Conservation (phyloP, 2,888 invertebrate species). For the Ormyrus rosae region DNA sequence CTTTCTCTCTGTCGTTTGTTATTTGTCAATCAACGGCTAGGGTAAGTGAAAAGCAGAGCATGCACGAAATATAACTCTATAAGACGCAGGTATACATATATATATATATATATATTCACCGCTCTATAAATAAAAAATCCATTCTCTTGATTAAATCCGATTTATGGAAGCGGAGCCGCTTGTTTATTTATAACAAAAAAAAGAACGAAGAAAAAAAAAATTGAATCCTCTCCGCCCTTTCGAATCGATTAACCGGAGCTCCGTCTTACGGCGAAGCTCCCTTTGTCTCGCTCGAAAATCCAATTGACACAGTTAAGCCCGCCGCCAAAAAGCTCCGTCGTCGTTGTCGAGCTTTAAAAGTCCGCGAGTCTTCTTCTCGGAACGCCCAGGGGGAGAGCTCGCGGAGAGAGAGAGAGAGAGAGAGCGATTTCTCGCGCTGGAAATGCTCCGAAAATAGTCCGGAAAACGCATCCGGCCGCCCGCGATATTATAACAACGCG, state of each 20-base stretch:
- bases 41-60: constrained; percentile 22
- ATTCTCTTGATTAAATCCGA: no score
- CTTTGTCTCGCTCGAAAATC: neutral
- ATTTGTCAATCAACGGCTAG: neutral
- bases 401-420: no score
- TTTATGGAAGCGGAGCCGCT: no score
- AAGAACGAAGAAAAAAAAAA: neutral
- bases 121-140: no score
- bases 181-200: neutral
- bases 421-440: neutral
- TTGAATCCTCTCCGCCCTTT: neutral
- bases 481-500: no score
- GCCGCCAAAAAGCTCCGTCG: neutral
- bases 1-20: neutral
- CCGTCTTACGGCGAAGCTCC: neutral
- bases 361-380: no score
- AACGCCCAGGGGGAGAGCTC: no score
- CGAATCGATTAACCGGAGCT: no score
- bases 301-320: no score
- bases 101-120: no score
- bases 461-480: constrained; percentile 28
- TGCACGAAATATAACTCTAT: neutral
- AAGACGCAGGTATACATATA: neutral
- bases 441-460: constrained; percentile 37
- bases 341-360: neutral